Base-by-base conservation (phyloP, 2,888 invertebrate genomes). In the Venusia cambrica region DNA sequence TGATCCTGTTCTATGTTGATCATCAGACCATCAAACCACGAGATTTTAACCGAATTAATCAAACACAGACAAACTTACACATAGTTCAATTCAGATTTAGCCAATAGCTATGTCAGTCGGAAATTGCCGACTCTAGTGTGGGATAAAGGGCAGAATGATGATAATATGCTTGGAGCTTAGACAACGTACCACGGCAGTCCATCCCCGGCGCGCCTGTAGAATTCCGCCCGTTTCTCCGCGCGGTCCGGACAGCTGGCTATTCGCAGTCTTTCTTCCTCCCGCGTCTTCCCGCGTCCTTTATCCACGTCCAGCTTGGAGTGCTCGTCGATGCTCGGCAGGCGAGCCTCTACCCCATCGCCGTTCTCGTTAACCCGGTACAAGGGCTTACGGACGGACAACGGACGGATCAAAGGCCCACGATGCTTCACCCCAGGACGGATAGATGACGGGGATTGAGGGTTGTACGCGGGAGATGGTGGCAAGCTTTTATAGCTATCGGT, bases 271-370 rank as follows among this genome's bases (percentile, higher is more conserved):
- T 66, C 60, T 15, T 64, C 64, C 4, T 72, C 62, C 4, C 49
- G 48, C 13, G 48, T 54, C 12, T 45, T 53, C 2, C 29, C 36
- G 5, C 44, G 34, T 29, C 43, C 57, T 2, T 65, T 60, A 22
- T 48, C 56, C 13, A 57, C 33, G 17, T 72, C 63, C 43, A 46
- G 24, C 26, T 69, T 74, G 62, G 79, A 74, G 62, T 84, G 81
- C 61, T 85, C 85, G 15, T 75, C 73, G 17, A 85, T 85, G 14
- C 78, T 71, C 4, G 84, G 81, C 48, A 85, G 49, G 5, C 84
- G 51, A 0, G 73, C 57, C 16, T 73, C 68, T 2, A 65, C 50
- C 5, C 75, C 67, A 47, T 83, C 83, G 0, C 83, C 84, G 36
- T 61, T 73, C 6, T 80, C 77, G 43, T 72, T 73, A 1, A 73